Conservation (phyloP, 2,113 vertebrate genomes). For the Dipodomys merriami region DNA sequence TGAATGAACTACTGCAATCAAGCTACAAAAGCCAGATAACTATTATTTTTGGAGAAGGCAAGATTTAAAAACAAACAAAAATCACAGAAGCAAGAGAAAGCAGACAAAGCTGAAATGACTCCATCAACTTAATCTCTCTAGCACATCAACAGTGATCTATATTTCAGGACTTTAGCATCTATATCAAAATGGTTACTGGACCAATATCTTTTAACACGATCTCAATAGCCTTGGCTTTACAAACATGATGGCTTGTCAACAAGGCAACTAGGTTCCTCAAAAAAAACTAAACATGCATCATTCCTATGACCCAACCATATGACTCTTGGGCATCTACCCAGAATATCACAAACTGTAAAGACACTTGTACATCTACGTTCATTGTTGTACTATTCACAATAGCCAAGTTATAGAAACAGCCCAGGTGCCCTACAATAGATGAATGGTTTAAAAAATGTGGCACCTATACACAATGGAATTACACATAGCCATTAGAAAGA, state of each 20-base stretch:
- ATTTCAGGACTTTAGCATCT: not conserved
- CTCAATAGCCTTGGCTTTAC: not conserved
- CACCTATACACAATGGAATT: no score
- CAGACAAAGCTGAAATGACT: not conserved
- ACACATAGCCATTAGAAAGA: no score
- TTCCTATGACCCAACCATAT: no score
- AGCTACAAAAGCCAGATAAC: slow-evolving; percentile 44
- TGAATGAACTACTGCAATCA: slow-evolving; percentile 60
- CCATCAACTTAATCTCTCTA: not conserved
- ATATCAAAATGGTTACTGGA: not conserved
- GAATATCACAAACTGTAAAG: no score
- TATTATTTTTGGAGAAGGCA: slow-evolving; percentile 11
- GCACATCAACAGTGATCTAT: not conserved
- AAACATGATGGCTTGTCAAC: not conserved
- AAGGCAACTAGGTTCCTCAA: not conserved
- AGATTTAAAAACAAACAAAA: slow-evolving; percentile 7
- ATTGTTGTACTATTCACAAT: no score
- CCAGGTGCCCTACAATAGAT: no score
- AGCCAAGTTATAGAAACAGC: no score
- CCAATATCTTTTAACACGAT: not conserved
- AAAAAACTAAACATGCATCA: no score
- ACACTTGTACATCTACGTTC: no score
- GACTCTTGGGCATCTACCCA: no score
- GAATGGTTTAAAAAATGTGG: no score
- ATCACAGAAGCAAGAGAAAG: not conserved